These are phyloP conservation scores for Periophthalmus modestus DNA, from an alignment of 2,113 vertebrate genomes.

Conservation along the genomic window DNA sequence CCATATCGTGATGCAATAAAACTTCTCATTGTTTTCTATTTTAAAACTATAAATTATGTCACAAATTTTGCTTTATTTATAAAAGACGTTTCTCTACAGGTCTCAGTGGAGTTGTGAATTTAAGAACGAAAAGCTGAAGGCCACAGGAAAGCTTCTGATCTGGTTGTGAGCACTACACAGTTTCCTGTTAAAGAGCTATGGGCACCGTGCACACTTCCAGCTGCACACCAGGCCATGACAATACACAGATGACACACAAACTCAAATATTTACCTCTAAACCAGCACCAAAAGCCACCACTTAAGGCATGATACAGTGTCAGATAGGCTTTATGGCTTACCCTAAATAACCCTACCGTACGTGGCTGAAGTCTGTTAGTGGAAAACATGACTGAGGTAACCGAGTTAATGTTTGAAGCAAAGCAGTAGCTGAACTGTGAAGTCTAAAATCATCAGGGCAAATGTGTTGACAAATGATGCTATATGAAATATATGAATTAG, in stretches of 20 bases:
- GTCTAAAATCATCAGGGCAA: not conserved
- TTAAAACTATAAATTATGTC: not conserved
- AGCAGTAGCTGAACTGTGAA: not conserved
- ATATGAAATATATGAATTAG: not conserved
- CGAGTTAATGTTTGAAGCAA: constrained; percentile 7
- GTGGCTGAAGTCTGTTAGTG: constrained; percentile 47
- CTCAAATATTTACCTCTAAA: constrained; percentile 9
- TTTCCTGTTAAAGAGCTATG: constrained; percentile 59
- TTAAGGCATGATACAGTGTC: not conserved
- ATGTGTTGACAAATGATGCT: not conserved
- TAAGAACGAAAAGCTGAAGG: constrained; percentile 22
- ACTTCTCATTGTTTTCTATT: too few relatives aligned
- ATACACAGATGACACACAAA: constrained; percentile 28
- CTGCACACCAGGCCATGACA: constrained; percentile 40
- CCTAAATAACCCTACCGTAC: constrained; percentile 7
- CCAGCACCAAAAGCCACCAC: constrained; percentile 5
- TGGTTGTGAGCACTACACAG: constrained; percentile 40
- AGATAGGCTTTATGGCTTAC: not conserved
- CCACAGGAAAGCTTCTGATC: constrained; percentile 48
- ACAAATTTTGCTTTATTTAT: not conserved
- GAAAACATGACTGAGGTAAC: constrained; percentile 25
- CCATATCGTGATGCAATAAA: not conserved
- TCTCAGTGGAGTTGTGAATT: constrained; percentile 14
- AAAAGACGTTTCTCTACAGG: not conserved
- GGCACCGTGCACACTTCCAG: constrained; percentile 51